Percentiles rank a stretch among this genome's conserved stretches.
Evolutionary conservation across 2,113 vertebrate species (phyloP).

Genomic region (Merops nubicus): DNA sequence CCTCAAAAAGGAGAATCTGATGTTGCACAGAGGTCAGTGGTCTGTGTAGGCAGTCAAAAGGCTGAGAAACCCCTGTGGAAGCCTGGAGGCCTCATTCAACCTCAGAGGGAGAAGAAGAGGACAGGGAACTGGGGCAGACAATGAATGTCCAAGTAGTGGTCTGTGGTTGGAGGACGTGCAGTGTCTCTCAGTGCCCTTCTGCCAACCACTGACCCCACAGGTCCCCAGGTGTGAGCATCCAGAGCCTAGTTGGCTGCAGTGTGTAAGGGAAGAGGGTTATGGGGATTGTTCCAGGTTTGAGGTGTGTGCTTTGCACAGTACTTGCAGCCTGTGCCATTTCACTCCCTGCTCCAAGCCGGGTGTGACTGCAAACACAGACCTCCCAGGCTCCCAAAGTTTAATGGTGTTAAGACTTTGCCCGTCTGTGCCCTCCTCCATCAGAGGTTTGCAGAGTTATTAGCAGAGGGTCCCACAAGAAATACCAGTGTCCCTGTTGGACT

Average conservation of each 20-base stretch:
- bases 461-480: not conserved
- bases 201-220: not conserved
- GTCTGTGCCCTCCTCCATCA: not conserved
- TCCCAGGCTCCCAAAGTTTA: not conserved
- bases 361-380: not conserved
- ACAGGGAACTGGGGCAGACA: not conserved
- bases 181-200: not conserved
- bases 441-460: not conserved
- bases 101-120: not conserved
- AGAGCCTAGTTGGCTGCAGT: not conserved
- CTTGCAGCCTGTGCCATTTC: not conserved
- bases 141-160: not conserved
- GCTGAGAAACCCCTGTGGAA: not conserved
- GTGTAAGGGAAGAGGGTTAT: not conserved
- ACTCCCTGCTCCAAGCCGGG: not conserved
- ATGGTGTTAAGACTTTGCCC: not conserved
- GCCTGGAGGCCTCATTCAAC: not conserved
- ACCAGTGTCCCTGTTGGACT: not conserved
- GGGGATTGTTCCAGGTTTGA: not conserved
- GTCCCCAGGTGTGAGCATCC: not conserved
- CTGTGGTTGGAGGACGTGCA: not conserved
- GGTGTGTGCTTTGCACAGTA: not conserved
- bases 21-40: not conserved
- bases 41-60: not conserved
- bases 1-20: not conserved